These are phyloP conservation scores for Acanthiza pusilla DNA, from an alignment of 2,797 vertebrate species.

Conservation along the genomic window DNA sequence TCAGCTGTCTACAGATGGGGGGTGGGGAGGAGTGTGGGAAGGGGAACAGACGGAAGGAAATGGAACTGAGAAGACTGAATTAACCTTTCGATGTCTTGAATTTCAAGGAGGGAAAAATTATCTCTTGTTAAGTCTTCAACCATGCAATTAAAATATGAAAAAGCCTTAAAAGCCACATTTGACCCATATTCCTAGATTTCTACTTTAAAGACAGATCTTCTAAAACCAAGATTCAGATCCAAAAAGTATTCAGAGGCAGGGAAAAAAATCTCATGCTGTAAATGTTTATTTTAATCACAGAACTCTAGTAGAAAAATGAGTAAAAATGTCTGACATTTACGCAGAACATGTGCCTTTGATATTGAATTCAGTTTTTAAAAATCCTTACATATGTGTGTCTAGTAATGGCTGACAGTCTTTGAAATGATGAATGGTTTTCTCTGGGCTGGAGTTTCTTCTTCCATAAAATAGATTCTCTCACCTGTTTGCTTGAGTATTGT, in stretches of 20 bases:
- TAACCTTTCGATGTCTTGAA: conserved; percentile 62
- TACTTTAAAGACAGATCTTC: conserved; percentile 8
- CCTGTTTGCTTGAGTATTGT: not conserved
- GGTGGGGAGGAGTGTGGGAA: conserved; percentile 44
- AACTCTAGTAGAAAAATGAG: conserved; percentile 6
- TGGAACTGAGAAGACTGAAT: conserved; percentile 65
- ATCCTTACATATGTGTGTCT: not conserved
- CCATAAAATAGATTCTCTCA: not conserved
- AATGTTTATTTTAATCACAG: conserved; percentile 43
- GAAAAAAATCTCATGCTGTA: not conserved
- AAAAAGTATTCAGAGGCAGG: not conserved
- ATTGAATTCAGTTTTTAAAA: not conserved
- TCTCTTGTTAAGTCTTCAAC: conserved; percentile 17
- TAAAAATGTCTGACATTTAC: conserved; percentile 28
- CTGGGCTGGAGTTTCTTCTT: not conserved
- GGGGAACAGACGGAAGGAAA: conserved; percentile 67
- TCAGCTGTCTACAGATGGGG: conserved; percentile 51
- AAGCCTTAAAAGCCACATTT: not conserved
- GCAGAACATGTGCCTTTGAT: not conserved
- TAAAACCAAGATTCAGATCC: not conserved
- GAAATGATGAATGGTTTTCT: not conserved
- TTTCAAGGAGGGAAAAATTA: conserved; percentile 49
- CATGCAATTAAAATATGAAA: conserved; percentile 38
- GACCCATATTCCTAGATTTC: conserved; percentile 14
- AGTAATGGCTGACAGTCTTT: not conserved